These are phyloP conservation scores for Erithacus rubecula DNA, from an alignment of 2,797 vertebrate genomes.

Conservation along the genomic window DNA sequence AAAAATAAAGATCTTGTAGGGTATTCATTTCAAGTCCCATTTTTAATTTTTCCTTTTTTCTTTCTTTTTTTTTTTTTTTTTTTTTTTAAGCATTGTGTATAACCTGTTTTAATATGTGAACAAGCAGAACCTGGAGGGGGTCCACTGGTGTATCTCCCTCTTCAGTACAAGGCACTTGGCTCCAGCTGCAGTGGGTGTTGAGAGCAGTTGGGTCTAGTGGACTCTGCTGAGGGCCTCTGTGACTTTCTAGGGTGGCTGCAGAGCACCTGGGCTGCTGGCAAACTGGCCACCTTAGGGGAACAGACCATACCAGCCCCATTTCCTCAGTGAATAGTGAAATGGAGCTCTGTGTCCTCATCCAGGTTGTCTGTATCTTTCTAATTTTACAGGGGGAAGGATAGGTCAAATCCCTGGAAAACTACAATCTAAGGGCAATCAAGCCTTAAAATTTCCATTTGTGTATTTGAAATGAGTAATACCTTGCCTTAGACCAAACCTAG, in stretches of 20 bases:
- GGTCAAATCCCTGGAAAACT: not conserved
- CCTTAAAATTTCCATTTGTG: not conserved
- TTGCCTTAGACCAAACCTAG: not conserved
- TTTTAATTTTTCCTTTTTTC: not conserved
- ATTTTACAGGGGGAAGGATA: not conserved
- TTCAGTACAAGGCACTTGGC: not conserved
- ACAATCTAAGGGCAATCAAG: not conserved
- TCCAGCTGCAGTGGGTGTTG: not conserved
- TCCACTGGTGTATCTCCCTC: not conserved
- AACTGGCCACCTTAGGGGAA: not conserved
- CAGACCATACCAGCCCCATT: rapidly evolving
- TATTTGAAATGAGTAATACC: not conserved
- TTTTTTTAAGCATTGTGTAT: not conserved
- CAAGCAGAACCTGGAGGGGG: not conserved
- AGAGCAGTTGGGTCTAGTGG: not conserved
- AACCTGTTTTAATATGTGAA: not conserved
- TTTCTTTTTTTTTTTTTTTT: too few species aligned
- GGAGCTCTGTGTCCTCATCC: not conserved
- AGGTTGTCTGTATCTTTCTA: not conserved
- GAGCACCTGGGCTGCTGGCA: not conserved
- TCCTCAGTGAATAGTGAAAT: not conserved
- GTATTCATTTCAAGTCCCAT: not conserved
- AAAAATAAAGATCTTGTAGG: not conserved
- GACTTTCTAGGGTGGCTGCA: not conserved
- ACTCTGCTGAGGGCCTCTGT: not conserved